Conservation (phyloP, 1,140 invertebrate species). For the Procambarus clarkii region DNA sequence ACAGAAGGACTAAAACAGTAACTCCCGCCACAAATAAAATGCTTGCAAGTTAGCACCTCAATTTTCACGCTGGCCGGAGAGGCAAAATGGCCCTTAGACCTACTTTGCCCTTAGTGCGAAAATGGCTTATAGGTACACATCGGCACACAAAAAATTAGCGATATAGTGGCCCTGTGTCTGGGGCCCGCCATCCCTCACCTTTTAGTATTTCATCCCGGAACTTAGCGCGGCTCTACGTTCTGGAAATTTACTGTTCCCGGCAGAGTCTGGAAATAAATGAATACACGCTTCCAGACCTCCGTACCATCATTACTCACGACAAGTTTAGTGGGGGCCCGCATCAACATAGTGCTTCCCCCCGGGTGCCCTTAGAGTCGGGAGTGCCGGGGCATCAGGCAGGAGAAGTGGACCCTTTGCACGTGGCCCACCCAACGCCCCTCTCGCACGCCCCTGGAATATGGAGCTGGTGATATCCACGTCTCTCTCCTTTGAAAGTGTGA, state of each 20-base stretch:
- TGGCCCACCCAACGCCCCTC: background rate
- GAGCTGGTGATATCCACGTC: constrained; percentile 47
- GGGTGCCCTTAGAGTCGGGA: constrained; percentile 27
- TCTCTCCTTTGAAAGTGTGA: constrained; percentile 41
- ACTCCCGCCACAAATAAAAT: constrained; percentile 58
- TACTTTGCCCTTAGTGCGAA: background rate
- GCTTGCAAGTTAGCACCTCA: constrained; percentile 46
- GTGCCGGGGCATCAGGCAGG: background rate
- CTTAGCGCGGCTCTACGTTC: constrained; percentile 47
- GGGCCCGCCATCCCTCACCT: constrained; percentile 48
- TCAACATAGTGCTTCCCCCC: constrained; percentile 30
- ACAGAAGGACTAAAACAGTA: constrained; percentile 53
- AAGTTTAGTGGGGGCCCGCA: constrained; percentile 51
- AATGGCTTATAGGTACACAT: constrained; percentile 25
- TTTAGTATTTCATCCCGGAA: constrained; percentile 56
- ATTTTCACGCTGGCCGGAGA: constrained; percentile 10
- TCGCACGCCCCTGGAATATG: constrained; percentile 28
- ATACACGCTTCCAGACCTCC: constrained; percentile 58
- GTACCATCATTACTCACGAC: constrained; percentile 41
- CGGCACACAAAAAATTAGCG: constrained; percentile 34
- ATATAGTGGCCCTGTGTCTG: constrained; percentile 58
- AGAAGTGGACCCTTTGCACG: background rate
- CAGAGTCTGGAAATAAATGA: constrained; percentile 61
- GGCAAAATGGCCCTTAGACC: constrained; percentile 39
- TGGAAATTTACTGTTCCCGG: constrained; percentile 54